Conservation (phyloP, 1,140 invertebrate genomes). For the Neomicropteryx cornuta region DNA sequence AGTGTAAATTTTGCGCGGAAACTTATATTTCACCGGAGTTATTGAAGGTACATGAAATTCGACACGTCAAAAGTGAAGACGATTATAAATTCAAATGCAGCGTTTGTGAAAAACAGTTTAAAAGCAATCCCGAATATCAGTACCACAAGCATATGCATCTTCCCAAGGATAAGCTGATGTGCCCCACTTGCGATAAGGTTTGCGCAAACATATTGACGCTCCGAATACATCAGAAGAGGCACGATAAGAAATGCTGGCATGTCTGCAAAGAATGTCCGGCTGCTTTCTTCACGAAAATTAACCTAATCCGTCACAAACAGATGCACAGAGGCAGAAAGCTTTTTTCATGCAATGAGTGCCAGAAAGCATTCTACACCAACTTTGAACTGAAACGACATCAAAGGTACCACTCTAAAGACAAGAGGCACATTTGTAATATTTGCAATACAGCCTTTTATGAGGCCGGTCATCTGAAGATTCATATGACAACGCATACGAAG, state of each 20-base stretch:
- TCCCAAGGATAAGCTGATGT: conserved; percentile 1
- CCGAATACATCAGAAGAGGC: conserved; percentile 9
- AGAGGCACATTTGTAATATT: conserved; percentile 9
- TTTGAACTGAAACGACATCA: conserved; percentile 9
- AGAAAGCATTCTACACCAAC: conserved; percentile 10
- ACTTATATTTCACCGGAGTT: not conserved
- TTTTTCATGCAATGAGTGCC: conserved; percentile 11
- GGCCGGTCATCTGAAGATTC: conserved; percentile 19
- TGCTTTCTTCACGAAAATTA: conserved; percentile 5
- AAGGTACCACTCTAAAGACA: conserved; percentile 12
- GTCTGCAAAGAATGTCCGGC: conserved; percentile 8
- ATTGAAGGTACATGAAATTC: not conserved
- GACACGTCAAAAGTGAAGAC: not conserved
- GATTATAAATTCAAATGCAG: not conserved
- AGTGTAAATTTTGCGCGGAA: conserved; percentile 10
- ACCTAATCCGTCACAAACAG: conserved; percentile 8
- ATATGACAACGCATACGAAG: conserved; percentile 29
- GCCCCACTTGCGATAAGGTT: conserved; percentile 8
- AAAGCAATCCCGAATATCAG: conserved; percentile 7
- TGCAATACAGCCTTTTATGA: conserved; percentile 15
- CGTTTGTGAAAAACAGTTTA: conserved; percentile 7
- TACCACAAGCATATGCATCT: conserved; percentile 7
- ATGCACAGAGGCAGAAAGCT: conserved; percentile 5
- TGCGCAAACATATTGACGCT: conserved; percentile 9
- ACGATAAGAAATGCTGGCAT: conserved; percentile 6